Evolutionary conservation across 1,140 invertebrate species (phyloP).

Genomic region (Caenorhabditis brenneri): DNA sequence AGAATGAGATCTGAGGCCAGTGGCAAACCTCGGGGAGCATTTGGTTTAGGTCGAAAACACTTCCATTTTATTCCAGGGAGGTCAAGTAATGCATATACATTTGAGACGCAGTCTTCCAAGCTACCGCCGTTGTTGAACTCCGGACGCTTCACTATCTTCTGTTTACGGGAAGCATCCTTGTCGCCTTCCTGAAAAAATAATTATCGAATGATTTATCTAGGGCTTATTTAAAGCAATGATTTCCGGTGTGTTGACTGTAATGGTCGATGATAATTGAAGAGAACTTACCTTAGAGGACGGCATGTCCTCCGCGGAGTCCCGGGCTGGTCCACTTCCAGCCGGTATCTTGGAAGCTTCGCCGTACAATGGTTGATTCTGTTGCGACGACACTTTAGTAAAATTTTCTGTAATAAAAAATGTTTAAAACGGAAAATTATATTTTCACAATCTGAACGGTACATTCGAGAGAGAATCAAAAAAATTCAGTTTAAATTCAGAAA

Average conservation of each 20-base stretch:
- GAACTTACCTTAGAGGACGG: not conserved
- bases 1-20: constrained; percentile 36
- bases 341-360: constrained; percentile 27
- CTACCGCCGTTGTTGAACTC: constrained; percentile 46
- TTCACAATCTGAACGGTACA: not conserved
- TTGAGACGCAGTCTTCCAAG: constrained; percentile 51
- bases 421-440: not conserved
- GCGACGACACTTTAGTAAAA: constrained; percentile 37
- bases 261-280: too few species aligned
- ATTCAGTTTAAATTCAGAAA: too few species aligned
- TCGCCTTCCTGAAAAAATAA: not conserved
- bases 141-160: not conserved
- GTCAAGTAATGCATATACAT: constrained; percentile 49
- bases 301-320: constrained; percentile 32
- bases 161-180: not conserved
- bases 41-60: constrained; percentile 34
- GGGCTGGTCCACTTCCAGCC: constrained; percentile 33
- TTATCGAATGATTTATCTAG: too few species aligned
- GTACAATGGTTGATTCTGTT: constrained; percentile 38
- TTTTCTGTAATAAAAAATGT: not conserved
- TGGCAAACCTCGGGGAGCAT: constrained; percentile 39
- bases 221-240: too few species aligned
- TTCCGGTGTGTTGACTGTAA: too few species aligned
- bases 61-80: constrained; percentile 58
- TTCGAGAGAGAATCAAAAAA: too few species aligned